Conservation (phyloP, 2,888 invertebrate species). For the Sylvicola cinctus region DNA sequence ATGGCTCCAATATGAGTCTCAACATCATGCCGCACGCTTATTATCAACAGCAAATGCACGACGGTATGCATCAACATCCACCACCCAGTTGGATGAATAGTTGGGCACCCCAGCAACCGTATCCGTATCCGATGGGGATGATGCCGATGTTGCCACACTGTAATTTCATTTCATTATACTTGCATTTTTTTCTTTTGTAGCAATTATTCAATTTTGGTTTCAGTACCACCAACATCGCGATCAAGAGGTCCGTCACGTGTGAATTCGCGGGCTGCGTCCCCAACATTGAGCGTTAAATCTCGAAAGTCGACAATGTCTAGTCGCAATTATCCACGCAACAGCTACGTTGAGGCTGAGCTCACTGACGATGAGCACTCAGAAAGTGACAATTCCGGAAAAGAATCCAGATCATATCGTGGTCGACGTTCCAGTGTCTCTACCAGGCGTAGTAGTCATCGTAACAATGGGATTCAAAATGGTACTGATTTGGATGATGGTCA, state of each 20-base stretch:
- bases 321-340: conserved; percentile 26
- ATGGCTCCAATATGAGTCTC: conserved; percentile 34
- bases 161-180: conserved; percentile 7
- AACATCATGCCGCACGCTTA: conserved; percentile 27
- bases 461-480: conserved; percentile 8
- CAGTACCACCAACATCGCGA: conserved; percentile 18
- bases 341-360: conserved; percentile 27
- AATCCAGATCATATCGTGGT: conserved; percentile 20
- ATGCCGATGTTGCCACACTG: conserved; percentile 27
- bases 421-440: conserved; percentile 6
- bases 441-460: conserved; percentile 11
- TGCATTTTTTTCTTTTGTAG: neutral
- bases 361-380: conserved; percentile 43
- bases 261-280: conserved; percentile 43
- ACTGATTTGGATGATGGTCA: conserved; percentile 14
- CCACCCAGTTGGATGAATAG: conserved; percentile 12
- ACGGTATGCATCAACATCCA: conserved; percentile 15
- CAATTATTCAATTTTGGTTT: conserved; percentile 6
- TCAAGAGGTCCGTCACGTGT: conserved; percentile 34
- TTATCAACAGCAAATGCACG: conserved; percentile 18
- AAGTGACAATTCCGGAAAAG: conserved; percentile 20
- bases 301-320: conserved; percentile 42
- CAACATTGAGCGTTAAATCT: conserved; percentile 46
- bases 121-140: conserved; percentile 19
- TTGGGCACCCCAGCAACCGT: conserved; percentile 16